A percentile compares a stretch with the other conserved stretches of the same genome.
phyloP scores from a whole-genome alignment of 2,797 vertebrate genomes.

The Coreius guichenoti region DNA sequence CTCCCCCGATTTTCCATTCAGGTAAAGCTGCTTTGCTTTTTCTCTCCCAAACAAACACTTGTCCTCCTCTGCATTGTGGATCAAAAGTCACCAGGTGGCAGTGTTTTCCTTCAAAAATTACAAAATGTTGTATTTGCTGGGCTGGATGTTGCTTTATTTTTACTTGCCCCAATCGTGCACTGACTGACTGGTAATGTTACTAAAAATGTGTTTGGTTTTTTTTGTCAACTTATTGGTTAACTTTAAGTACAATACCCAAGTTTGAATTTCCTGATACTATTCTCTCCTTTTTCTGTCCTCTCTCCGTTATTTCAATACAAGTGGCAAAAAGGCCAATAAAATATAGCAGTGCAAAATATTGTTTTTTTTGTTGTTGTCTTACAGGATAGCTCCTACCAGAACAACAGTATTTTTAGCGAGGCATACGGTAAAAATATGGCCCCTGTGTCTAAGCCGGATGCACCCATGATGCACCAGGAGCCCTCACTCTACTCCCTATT shows the following conservation, averaged over 20 bases:
- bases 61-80: neutral
- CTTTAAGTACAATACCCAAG: neutral
- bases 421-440: conserved; percentile 91
- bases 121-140: neutral
- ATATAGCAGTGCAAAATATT: neutral
- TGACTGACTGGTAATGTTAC: neutral
- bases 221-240: neutral
- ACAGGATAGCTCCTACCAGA: conserved; percentile 89
- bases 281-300: neutral
- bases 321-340: neutral
- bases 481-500: conserved; percentile 96
- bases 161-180: neutral
- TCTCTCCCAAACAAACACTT: neutral
- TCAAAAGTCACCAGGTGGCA: conserved; percentile 44
- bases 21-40: conserved; percentile 73
- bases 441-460: conserved; percentile 85
- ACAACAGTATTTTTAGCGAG: conserved; percentile 95
- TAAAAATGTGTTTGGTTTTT: neutral
- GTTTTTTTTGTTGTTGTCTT: conserved; percentile 41
- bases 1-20: conserved; percentile 93
- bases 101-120: neutral
- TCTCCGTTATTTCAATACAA: neutral
- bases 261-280: neutral
- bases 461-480: conserved; percentile 89
- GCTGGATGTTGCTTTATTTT: neutral